Percentiles rank a stretch among this genome's conserved stretches.
These are phyloP conservation scores for Acropora tenuis DNA, from an alignment of 64 coral and sea anemone species.

Conservation along the genomic window DNA sequence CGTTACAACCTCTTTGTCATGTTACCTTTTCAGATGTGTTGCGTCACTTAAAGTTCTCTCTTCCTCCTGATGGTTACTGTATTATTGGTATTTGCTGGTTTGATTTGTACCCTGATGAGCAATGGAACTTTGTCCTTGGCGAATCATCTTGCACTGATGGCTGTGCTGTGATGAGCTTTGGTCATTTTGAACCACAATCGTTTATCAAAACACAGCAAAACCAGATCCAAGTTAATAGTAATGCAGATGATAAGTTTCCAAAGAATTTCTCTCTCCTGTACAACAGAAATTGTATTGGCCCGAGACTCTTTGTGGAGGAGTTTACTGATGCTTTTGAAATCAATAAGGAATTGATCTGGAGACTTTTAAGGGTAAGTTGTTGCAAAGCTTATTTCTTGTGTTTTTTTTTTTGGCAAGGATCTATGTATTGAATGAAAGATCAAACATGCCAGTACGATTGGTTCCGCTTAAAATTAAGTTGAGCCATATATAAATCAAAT, in stretches of 20 bases:
- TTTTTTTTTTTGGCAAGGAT: not conserved
- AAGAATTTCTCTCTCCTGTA: not conserved
- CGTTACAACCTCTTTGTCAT: not conserved
- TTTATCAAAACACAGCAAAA: slow-evolving; percentile 1
- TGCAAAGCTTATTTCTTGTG: not conserved
- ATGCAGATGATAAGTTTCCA: not conserved
- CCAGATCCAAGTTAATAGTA: not conserved
- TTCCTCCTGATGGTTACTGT: slow-evolving; percentile 76
- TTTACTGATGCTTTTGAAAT: slow-evolving; percentile 48
- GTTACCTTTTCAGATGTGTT: slow-evolving; percentile 67
- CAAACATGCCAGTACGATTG: no score
- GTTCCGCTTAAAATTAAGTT: no score
- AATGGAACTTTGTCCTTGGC: slow-evolving; percentile 88
- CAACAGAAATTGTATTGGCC: not conserved
- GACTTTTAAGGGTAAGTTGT: slow-evolving; percentile 72
- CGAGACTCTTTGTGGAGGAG: not conserved
- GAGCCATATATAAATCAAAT: no score
- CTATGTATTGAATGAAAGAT: not conserved
- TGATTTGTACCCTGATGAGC: slow-evolving; percentile 76
- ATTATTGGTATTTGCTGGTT: slow-evolving; percentile 77
- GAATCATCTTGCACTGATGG: slow-evolving; percentile 78
- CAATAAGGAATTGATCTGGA: slow-evolving; percentile 67
- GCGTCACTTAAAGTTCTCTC: slow-evolving; percentile 40
- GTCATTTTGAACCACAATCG: slow-evolving; percentile 74
- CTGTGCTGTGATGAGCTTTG: slow-evolving; percentile 90